Conservation (phyloP, 2,113 vertebrate species). For the Ammodytes dubius region DNA sequence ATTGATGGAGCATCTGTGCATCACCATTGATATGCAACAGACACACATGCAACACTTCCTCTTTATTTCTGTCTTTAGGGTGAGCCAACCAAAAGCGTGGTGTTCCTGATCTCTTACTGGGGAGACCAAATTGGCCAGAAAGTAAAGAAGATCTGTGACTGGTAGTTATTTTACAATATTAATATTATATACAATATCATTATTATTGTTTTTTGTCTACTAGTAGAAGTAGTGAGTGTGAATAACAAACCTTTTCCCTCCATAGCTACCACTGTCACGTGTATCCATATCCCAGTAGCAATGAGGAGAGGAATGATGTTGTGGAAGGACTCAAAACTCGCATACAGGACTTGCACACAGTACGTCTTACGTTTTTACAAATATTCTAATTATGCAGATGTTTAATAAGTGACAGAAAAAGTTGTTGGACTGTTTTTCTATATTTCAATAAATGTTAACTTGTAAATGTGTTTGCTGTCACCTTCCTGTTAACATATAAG, state of each 20-base stretch:
- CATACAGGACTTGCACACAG: slow-evolving; percentile 93
- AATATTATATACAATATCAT: no score
- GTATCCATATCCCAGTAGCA: slow-evolving; percentile 93
- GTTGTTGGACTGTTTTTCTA: not conserved
- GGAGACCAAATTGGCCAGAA: slow-evolving; percentile 98
- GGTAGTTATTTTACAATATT: slow-evolving; percentile 84
- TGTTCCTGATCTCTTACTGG: slow-evolving; percentile 97
- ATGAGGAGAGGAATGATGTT: slow-evolving; percentile 90
- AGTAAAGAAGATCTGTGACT: slow-evolving; percentile 98
- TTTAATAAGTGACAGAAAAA: slow-evolving; percentile 32
- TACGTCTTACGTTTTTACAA: slow-evolving; percentile 71
- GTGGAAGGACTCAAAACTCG: slow-evolving; percentile 91
- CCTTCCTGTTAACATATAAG: slow-evolving; percentile 13
- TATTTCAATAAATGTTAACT: slow-evolving; percentile 17
- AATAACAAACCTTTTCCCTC: slow-evolving; percentile 32
- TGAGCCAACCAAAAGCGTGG: slow-evolving; percentile 90
- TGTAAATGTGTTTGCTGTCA: not conserved
- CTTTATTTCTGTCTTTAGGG: slow-evolving; percentile 81
- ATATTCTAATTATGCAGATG: not conserved
- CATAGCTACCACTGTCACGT: slow-evolving; percentile 95
- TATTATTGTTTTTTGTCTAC: not conserved
- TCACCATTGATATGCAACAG: not conserved
- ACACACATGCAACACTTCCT: no score
- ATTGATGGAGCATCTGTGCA: not conserved
- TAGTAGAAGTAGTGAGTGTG: not conserved